Evolutionary conservation across 2,113 vertebrate genomes (phyloP).

Genomic region (Rhinoderma darwinii): DNA sequence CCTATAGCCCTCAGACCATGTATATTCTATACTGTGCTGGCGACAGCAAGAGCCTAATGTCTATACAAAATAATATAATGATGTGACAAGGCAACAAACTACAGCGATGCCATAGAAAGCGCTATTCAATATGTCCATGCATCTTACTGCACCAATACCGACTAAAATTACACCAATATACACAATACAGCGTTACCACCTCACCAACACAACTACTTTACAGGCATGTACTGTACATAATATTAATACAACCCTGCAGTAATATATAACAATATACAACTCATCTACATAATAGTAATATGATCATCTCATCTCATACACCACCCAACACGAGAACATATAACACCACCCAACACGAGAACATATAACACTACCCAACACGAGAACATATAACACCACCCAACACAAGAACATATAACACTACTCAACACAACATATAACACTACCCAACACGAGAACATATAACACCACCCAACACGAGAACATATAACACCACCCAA

Average conservation of each 20-base stretch:
- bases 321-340: too few relatives aligned
- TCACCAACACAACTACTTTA: background rate
- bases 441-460: background rate
- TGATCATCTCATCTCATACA: too few relatives aligned
- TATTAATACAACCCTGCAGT: background rate
- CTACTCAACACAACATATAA: background rate
- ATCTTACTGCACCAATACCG: too few relatives aligned
- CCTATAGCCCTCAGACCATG: background rate
- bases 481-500: background rate
- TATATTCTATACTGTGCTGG: background rate
- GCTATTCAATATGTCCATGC: too few relatives aligned
- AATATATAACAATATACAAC: too few relatives aligned
- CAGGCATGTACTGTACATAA: background rate
- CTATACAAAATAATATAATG: background rate
- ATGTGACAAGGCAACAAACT: background rate
- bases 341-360: background rate
- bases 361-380: background rate
- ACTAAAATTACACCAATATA: too few relatives aligned
- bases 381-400: background rate
- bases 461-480: background rate
- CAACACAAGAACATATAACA: background rate
- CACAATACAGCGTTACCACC: too few relatives aligned
- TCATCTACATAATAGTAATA: too few relatives aligned
- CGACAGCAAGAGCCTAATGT: background rate
- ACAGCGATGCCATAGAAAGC: too few relatives aligned